phyloP scores from a whole-genome alignment of 2,113 vertebrate species.

The Casuarius casuarius region DNA sequence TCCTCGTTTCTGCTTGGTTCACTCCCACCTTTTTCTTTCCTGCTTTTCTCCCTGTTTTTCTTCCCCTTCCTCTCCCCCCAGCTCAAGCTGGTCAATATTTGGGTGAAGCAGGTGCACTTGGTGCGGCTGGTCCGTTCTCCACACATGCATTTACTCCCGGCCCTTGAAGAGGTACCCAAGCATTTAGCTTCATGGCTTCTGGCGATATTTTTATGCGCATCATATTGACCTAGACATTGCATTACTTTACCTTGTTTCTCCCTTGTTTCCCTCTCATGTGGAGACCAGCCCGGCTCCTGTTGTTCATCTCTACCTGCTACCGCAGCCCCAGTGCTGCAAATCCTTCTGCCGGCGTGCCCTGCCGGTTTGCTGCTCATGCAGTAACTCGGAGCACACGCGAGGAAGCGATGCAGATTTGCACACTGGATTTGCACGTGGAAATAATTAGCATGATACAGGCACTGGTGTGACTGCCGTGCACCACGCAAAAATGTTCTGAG shows the following conservation, averaged over 20 bases:
- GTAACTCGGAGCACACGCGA: slow-evolving; percentile 18
- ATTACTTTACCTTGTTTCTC: slow-evolving; percentile 45
- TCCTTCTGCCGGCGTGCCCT: slow-evolving; percentile 32
- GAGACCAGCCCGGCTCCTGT: slow-evolving; percentile 30
- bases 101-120: background rate
- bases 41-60: background rate
- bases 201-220: background rate
- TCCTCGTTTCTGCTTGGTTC: background rate
- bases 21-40: background rate
- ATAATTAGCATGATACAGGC: slow-evolving; percentile 58
- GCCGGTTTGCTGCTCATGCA: slow-evolving; percentile 24
- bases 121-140: background rate
- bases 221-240: slow-evolving; percentile 6
- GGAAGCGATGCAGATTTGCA: slow-evolving; percentile 53
- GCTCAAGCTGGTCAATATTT: no score
- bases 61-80: background rate
- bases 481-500: slow-evolving; percentile 35
- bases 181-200: slow-evolving; percentile 13
- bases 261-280: background rate
- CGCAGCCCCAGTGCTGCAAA: slow-evolving; percentile 16
- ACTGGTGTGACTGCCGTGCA: slow-evolving; percentile 51
- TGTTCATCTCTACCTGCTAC: slow-evolving; percentile 65
- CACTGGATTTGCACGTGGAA: slow-evolving; percentile 69
- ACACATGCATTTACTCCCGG: background rate
- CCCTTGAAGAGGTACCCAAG: background rate